Base-by-base conservation (phyloP, 2,888 invertebrate species). In the Sminthurinus aureus region DNA sequence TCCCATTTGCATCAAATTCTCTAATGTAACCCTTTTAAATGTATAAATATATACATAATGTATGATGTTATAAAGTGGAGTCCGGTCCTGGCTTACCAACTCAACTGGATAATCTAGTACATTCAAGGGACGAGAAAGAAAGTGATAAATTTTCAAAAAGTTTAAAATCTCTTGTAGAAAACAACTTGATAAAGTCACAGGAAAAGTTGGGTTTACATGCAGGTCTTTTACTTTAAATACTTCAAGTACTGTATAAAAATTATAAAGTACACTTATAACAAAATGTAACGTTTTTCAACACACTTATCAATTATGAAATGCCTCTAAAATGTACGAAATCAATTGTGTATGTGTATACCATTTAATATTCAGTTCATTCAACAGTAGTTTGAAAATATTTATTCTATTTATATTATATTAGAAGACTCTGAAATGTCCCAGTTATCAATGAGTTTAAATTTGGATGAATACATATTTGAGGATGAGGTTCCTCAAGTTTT, bases 391-490 rank as follows among this genome's bases (percentile, higher is more conserved):
- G n/a, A n/a, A 67, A 22, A 12, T 71, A 22, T 12, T 20, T 20
- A 3, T 12, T 20, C 15, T n/a, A 12, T 67, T 6, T 12, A 22
- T 71, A 11, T 12, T 20, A 20, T 12, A 67, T 67, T 67, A 71
- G 71, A 71, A 4, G 6, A 18, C 9, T 71, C 22, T 4, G 52
- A 52, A 38, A n/a, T 50, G 9, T 22, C 26, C n/a, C 51, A 75
- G 64, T 66, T 82, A 15, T 24, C 76, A 6, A 24, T n/a, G 6
- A 24, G 20, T 71, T 69, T 83, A 11, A 80, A 83, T 26, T 79
- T 83, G 79, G 83, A 79, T 0, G 74, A 83, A 11, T 83, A 79
- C 58, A 74, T 52, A 50, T 83, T 83, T 51, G 75, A 79, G 20
- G 83, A 83, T 20, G 83, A 83, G n/a, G 66, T 24, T 12, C 78